A percentile compares a stretch with the other conserved stretches of the same genome.
Evolutionary conservation across 2,113 vertebrate genomes (phyloP).

Genomic region (Saimiri boliviensis): DNA sequence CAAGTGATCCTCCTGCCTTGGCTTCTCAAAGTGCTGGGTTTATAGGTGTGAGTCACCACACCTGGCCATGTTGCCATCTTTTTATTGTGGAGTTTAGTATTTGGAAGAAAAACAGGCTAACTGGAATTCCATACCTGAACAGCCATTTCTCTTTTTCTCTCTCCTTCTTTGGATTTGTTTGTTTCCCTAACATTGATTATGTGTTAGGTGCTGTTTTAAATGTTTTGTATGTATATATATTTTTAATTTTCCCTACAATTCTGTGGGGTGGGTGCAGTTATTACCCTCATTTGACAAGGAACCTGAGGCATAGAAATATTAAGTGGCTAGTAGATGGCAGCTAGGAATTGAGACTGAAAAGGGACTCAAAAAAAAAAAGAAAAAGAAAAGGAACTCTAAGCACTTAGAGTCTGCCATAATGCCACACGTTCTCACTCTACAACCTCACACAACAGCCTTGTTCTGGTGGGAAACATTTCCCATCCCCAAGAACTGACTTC

Average conservation of each 20-base stretch:
- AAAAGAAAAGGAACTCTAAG: background rate
- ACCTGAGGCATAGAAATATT: background rate
- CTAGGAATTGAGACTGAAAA: background rate
- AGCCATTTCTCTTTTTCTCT: background rate
- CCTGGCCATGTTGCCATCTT: background rate
- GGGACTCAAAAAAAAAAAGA: too few relatives aligned
- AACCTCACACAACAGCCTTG: background rate
- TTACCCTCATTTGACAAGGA: background rate
- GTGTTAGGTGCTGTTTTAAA: background rate
- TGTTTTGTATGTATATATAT: background rate
- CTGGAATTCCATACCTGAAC: background rate
- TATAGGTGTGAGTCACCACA: background rate
- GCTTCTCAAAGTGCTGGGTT: background rate
- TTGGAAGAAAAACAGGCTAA: background rate
- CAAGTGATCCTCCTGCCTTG: background rate
- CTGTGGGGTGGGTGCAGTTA: background rate
- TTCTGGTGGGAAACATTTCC: background rate
- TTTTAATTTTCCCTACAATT: background rate
- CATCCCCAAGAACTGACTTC: background rate
- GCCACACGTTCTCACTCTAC: background rate
- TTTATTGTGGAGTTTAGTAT: background rate
- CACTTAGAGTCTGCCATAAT: accelerated
- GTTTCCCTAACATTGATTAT: background rate
- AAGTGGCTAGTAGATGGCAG: background rate
- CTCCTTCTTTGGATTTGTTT: background rate